Evolutionary conservation across 2,797 vertebrate genomes (phyloP), one percentile per base, ranked within the genome.

Genomic region (Sylvilagus floridanus): DNA sequence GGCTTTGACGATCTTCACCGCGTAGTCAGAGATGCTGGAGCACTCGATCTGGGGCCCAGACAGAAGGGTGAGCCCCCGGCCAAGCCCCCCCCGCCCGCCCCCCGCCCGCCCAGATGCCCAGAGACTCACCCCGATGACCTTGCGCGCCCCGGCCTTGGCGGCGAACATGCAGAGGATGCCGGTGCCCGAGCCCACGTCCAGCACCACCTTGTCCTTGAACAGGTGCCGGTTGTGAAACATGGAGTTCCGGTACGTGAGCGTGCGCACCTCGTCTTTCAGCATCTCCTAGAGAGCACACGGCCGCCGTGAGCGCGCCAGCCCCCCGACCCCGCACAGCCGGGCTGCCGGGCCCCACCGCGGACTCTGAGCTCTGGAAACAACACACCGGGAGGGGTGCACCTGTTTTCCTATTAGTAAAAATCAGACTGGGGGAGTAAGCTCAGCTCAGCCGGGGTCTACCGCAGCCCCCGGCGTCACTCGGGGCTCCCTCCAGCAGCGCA

Each of bases 141-240:
- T 99, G 94, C 99, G 99, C 94, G 99, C 99, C 1, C 99, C 99
- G 0, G 99, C 99, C 97, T 99, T 99, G 83, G 99, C 99, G 0
- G 99, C 99, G 37, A 99, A 99, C 99, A 99, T 99, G 96, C 99
- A 99, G 69, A 99, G 99, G 96, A 99, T 99, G 0, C 99, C 99
- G 0, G 99, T 99, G n/a, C 99, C 99, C 0, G 99, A 99, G 96
- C 99, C 99, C 54, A 99, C 99, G 0, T 99, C 99, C 97, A 99
- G 96, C 87, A 99, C 99, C 94, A 99, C 99, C 94, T 99, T 99
- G 97, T 99, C 99, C 97, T 99, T 99, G 75, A 99, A 99, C 52
- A 99, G 98, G 93, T 99, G 99, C 96, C 99, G 99, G 98, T 99
- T 99, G 98, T 99, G 99, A 95, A 99, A 99, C 99, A 99, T 99